A percentile compares a stretch with the other conserved stretches of the same genome.
These are phyloP conservation scores for Parnassius glacialis DNA, from an alignment of 2,888 invertebrate species.

Conservation along the genomic window DNA sequence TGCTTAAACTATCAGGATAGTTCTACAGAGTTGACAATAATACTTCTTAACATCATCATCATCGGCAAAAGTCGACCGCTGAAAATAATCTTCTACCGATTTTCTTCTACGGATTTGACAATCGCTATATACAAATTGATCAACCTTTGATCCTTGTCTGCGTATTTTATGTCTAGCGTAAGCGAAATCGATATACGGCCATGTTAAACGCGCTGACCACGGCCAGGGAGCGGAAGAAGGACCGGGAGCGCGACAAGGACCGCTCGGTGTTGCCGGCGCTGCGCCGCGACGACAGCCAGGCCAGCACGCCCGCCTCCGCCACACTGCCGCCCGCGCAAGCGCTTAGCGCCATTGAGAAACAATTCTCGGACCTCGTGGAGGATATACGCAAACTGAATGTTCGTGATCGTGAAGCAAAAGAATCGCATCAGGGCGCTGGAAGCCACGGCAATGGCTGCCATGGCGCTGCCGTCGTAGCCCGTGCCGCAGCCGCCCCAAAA, in stretches of 20 bases:
- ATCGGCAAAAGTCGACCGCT: too few relatives aligned
- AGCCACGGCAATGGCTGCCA: slow-evolving; percentile 67
- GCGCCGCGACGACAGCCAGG: slow-evolving; percentile 40
- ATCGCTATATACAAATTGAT: too few relatives aligned
- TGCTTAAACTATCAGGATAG: too few relatives aligned
- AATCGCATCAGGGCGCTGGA: slow-evolving; percentile 91
- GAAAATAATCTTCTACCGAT: too few relatives aligned
- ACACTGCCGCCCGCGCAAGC: slow-evolving; percentile 61
- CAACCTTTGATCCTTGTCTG: too few relatives aligned
- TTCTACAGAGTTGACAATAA: too few relatives aligned
- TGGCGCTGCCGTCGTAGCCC: slow-evolving; percentile 47
- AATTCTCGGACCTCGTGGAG: slow-evolving; percentile 91
- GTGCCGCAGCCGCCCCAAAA: slow-evolving; percentile 51
- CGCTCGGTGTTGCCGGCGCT: slow-evolving; percentile 37
- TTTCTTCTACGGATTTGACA: too few relatives aligned
- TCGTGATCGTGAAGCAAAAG: slow-evolving; percentile 97
- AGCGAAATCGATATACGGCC: too few relatives aligned
- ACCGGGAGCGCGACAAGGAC: slow-evolving; percentile 81
- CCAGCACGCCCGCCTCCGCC: slow-evolving; percentile 49
- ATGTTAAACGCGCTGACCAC: slow-evolving; percentile 54
- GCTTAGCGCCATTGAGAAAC: slow-evolving; percentile 75
- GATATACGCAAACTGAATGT: slow-evolving; percentile 95
- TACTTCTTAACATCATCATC: too few relatives aligned
- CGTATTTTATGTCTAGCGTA: too few relatives aligned
- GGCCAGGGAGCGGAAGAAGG: slow-evolving; percentile 82